Conservation (phyloP, 2,797 vertebrate species). For the Trachops cirrhosus region DNA sequence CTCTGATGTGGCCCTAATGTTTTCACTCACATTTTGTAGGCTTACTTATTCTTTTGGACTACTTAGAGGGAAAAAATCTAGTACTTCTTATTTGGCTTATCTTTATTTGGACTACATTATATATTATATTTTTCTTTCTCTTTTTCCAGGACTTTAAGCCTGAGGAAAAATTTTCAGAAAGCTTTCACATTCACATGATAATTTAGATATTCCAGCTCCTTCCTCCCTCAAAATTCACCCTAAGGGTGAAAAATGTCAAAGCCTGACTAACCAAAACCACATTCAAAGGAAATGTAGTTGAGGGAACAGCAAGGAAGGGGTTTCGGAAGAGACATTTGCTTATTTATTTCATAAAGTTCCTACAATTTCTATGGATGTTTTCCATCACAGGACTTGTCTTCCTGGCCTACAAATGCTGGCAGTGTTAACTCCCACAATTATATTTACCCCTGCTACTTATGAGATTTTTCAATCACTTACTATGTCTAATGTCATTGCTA, state of each 20-base stretch:
- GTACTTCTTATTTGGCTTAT: conserved; percentile 15
- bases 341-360: background rate
- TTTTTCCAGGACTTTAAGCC: conserved; percentile 4
- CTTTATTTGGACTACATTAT: conserved; percentile 37
- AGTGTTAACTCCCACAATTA: background rate
- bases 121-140: background rate
- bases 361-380: background rate
- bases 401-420: background rate
- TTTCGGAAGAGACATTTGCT: background rate
- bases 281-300: background rate
- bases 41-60: background rate
- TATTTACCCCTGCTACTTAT: background rate
- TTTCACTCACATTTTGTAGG: background rate
- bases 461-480: background rate
- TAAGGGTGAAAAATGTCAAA: background rate
- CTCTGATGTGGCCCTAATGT: background rate
- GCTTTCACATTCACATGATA: conserved; percentile 37
- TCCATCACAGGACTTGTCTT: background rate
- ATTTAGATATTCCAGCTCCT: conserved; percentile 35
- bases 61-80: conserved; percentile 4
- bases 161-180: conserved; percentile 29
- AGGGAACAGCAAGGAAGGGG: background rate
- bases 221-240: background rate
- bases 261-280: background rate
- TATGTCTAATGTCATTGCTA: background rate